phyloP scores from a whole-genome alignment of 2,797 vertebrate species.

The Lepus oiostolus region DNA sequence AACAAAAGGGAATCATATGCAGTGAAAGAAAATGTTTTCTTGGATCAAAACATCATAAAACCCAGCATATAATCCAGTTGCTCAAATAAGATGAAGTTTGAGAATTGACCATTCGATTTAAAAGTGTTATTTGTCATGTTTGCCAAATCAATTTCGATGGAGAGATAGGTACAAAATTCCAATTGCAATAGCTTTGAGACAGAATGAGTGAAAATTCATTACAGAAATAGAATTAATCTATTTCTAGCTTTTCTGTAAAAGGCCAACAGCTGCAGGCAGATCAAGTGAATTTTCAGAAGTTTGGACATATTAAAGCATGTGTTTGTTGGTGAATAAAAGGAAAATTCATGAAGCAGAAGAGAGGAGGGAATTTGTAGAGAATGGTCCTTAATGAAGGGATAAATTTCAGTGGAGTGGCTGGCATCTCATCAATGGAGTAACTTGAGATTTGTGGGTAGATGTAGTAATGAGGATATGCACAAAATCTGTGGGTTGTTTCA shows the following conservation, averaged over 20 bases:
- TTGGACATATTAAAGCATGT: neutral
- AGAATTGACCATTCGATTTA: neutral
- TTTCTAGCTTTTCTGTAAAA: conserved; percentile 4
- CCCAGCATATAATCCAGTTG: neutral
- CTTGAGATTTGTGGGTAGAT: neutral
- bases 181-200: neutral
- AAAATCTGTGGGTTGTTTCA: neutral
- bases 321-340: neutral
- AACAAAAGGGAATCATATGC: neutral
- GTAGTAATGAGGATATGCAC: neutral
- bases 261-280: neutral
- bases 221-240: neutral
- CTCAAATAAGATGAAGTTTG: neutral
- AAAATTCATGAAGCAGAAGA: conserved; percentile 15
- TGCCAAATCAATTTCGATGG: neutral
- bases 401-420: neutral
- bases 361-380: neutral
- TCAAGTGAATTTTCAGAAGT: conserved; percentile 25
- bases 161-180: neutral
- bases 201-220: neutral
- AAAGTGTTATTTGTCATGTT: neutral
- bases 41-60: neutral
- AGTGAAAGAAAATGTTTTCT: conserved; percentile 33
- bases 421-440: neutral
- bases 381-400: neutral